phyloP scores from a whole-genome alignment of 2,888 invertebrate species.

The Lacanobia oleracea region DNA sequence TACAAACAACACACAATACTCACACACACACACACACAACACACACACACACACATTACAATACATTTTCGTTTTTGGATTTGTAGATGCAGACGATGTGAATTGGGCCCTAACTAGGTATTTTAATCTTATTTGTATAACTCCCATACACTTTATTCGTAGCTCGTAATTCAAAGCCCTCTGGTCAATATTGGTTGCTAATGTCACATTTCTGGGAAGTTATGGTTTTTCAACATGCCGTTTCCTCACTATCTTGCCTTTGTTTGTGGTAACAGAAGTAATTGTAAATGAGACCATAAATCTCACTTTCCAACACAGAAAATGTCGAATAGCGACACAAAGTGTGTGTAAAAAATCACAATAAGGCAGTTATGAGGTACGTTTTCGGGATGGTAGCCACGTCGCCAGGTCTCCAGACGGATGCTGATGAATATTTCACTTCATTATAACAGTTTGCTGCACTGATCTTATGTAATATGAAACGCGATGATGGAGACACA shows the following conservation, averaged over 20 bases:
- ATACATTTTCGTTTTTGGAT: neutral
- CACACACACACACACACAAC: too few relatives aligned
- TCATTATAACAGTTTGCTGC: conserved; percentile 86
- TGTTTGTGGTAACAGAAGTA: too few relatives aligned
- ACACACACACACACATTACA: too few relatives aligned
- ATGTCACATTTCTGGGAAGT: too few relatives aligned
- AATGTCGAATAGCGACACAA: neutral
- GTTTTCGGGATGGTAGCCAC: conserved; percentile 77
- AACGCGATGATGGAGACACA: conserved; percentile 71
- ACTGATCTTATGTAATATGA: conserved; percentile 79
- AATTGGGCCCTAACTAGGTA: too few relatives aligned
- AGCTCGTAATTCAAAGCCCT: neutral
- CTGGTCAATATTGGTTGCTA: too few relatives aligned
- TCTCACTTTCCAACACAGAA: neutral
- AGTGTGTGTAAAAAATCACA: conserved; percentile 58
- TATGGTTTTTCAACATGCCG: neutral
- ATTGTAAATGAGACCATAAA: neutral
- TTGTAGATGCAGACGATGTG: too few relatives aligned
- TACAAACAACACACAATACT: too few relatives aligned
- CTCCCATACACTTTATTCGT: neutral
- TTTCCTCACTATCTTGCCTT: neutral
- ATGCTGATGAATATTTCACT: conserved; percentile 88
- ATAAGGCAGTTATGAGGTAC: conserved; percentile 70
- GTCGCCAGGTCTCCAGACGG: conserved; percentile 83
- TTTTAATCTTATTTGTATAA: too few relatives aligned